phyloP scores from a whole-genome alignment of 2,888 invertebrate species.

The Drosophila infuscata region DNA sequence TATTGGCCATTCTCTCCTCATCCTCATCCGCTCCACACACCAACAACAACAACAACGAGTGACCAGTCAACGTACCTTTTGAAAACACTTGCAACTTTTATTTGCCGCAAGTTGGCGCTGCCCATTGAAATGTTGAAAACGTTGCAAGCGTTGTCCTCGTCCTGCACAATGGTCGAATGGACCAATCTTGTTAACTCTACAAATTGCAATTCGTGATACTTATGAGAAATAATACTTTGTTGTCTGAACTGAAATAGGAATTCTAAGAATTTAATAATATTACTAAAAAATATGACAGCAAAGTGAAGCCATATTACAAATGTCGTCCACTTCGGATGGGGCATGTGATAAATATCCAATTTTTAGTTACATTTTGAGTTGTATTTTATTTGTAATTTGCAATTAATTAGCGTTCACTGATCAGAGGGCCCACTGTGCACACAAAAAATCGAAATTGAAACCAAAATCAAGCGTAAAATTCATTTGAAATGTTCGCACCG shows the following conservation, averaged over 20 bases:
- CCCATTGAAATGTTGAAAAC: slow-evolving; percentile 53
- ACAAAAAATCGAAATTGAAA: slow-evolving; percentile 67
- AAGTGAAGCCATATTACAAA: background rate
- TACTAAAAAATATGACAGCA: background rate
- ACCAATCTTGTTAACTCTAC: background rate
- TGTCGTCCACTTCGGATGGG: background rate
- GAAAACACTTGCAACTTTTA: slow-evolving; percentile 58
- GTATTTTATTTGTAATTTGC: background rate
- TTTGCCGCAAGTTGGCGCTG: slow-evolving; percentile 59
- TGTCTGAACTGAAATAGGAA: background rate
- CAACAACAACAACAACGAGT: background rate
- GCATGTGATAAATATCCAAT: background rate
- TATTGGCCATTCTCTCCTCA: slow-evolving; percentile 3
- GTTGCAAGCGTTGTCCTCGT: slow-evolving; percentile 27
- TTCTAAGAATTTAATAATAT: background rate
- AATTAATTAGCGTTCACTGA: too few species aligned
- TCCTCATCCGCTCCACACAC: slow-evolving; percentile 10
- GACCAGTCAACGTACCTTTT: slow-evolving; percentile 14
- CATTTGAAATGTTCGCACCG: slow-evolving; percentile 70
- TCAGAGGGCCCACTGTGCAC: slow-evolving; percentile 22
- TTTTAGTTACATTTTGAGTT: background rate
- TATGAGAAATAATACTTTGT: background rate
- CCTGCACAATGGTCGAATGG: slow-evolving; percentile 18
- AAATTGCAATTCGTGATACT: background rate
- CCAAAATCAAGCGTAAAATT: slow-evolving; percentile 77